Percentiles rank a stretch among this genome's conserved stretches.
phyloP scores from a whole-genome alignment of 2,797 vertebrate genomes.

The Tokudaia muenninki region DNA sequence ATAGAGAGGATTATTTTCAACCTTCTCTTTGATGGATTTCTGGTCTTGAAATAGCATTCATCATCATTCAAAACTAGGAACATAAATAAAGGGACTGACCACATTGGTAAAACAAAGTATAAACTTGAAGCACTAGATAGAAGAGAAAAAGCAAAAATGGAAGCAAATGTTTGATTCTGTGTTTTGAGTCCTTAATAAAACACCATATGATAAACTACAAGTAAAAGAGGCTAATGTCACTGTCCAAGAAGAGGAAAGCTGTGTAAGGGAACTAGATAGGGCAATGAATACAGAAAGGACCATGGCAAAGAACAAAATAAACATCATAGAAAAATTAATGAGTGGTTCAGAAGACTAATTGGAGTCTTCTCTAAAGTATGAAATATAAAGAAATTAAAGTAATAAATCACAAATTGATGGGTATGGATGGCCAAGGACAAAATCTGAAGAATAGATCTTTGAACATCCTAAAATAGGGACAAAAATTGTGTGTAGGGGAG shows the following conservation, averaged over 20 bases:
- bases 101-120: not conserved
- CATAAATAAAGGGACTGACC: not conserved
- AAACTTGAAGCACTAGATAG: not conserved
- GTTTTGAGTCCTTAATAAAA: constrained; percentile 38
- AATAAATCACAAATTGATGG: not conserved
- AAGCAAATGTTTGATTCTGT: not conserved
- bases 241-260: not conserved
- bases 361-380: not conserved
- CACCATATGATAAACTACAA: not conserved
- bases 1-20: not conserved
- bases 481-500: not conserved
- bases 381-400: constrained; percentile 42
- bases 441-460: constrained; percentile 20
- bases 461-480: not conserved
- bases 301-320: constrained; percentile 10
- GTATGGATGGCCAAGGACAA: constrained; percentile 1
- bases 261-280: not conserved
- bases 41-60: constrained; percentile 49
- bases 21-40: not conserved
- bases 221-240: not conserved
- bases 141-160: constrained; percentile 7
- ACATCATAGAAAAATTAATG: not conserved
- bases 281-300: not conserved
- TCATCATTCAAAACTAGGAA: constrained; percentile 30
- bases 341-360: not conserved